Base-by-base conservation (phyloP, 2,113 vertebrate species). In the Pseudorhombus dupliciocellatus region DNA sequence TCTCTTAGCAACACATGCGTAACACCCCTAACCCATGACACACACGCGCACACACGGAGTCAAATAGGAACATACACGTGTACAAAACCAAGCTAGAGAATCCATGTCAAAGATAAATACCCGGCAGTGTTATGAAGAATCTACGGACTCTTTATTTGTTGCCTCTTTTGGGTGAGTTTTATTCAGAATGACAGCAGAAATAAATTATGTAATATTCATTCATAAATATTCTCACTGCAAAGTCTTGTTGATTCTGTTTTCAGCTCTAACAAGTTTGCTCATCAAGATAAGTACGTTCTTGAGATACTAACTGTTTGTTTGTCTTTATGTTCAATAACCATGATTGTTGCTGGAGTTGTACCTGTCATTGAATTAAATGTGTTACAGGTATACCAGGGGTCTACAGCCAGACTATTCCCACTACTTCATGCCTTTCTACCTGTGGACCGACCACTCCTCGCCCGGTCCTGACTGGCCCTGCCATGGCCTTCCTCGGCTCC, bases 381-480 rank as follows among this genome's bases (percentile, higher is more conserved):
- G 11, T n/a, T 14, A n/a, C 12, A 5, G 25, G 3, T 60, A 16
- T 54, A 5, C 20, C 7, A 53, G 30, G 20, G 2, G 9, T 34
- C 31, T 46, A 25, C 9, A 58, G 1, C 7, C 25, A 52, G 25
- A 21, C 53, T 24, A 30, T 28, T 26, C 20, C 2, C 5, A 18
- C 7, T 66, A 10, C 60, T 74, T 34, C 6, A 22, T 62, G 24
- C 56, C 15, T n/a, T 25, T 25, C 24, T 75, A 21, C 63, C 92
- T 92, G 66, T 70, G 85, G 64, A 16, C 80, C 87, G 1, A 2
- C 4, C 12, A 42, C 64, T 52, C 54, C 70, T 26, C 73, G 0
- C 0, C 89, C 88, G 0, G 64, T 85, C 7, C 72, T 94, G 55
- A 88, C 64, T 0, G 93, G 93, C 16, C 92, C 91, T 18, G 77